Evolutionary conservation across 92 coral and sea anemone genomes (phyloP).

Genomic region (Epizoanthus scotinus): DNA sequence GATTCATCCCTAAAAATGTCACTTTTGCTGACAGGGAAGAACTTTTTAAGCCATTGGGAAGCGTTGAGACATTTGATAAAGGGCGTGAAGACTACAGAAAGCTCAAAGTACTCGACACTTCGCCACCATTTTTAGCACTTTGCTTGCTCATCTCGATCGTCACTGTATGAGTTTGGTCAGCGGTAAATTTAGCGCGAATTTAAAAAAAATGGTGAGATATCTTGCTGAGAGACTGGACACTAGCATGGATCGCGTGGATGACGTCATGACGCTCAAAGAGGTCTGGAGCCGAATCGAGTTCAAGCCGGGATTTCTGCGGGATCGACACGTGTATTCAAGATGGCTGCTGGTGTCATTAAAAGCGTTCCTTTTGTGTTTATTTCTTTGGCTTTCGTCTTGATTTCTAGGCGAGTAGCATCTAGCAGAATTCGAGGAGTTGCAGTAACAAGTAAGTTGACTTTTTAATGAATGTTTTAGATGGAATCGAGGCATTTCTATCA

Average conservation of each 20-base stretch:
- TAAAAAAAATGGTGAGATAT: too few relatives aligned
- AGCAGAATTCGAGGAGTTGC: constrained; percentile 72
- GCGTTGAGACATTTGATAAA: not conserved
- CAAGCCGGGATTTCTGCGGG: constrained; percentile 7
- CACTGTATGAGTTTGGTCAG: too few relatives aligned
- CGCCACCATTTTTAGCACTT: too few relatives aligned
- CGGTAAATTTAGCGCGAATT: too few relatives aligned
- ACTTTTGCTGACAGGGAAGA: not conserved
- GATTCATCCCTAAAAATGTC: not conserved
- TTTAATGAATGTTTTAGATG: too few relatives aligned
- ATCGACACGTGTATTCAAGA: constrained; percentile 84
- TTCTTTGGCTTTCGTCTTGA: constrained; percentile 23
- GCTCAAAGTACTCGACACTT: not conserved
- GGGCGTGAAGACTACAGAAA: not conserved
- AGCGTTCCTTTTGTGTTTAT: constrained; percentile 22
- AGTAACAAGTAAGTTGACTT: constrained; percentile 69
- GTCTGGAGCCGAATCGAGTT: constrained; percentile 12
- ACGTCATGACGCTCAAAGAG: not conserved
- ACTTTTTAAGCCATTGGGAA: not conserved
- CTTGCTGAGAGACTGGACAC: too few relatives aligned
- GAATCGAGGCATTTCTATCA: too few relatives aligned
- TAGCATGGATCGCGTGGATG: too few relatives aligned
- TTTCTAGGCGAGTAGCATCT: constrained; percentile 16
- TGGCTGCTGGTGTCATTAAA: constrained; percentile 57
- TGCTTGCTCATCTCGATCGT: too few relatives aligned